Conservation (phyloP, 1,140 invertebrate genomes). For the Bombus breviceps region DNA sequence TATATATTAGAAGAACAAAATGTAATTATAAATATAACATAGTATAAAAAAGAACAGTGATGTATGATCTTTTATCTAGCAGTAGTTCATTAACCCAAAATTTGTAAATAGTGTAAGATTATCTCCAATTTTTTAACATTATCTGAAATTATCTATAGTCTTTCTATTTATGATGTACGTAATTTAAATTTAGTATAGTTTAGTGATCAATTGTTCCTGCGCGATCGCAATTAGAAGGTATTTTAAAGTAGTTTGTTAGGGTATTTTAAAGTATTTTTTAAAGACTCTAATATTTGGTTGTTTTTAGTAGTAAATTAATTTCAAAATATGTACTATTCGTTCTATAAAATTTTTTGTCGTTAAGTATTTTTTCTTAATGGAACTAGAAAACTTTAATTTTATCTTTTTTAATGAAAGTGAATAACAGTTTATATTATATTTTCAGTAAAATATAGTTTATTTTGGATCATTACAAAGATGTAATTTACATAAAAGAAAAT, state of each 20-base stretch:
- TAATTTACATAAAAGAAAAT: background rate
- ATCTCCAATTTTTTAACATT: background rate
- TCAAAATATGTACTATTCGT: background rate
- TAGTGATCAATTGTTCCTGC: no score
- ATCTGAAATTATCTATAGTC: background rate
- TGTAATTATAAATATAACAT: constrained; percentile 17
- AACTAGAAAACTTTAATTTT: no score
- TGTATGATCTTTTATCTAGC: background rate
- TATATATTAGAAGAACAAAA: background rate
- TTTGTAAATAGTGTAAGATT: background rate
- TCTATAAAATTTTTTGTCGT: background rate
- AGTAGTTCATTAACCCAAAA: background rate
- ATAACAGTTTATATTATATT: background rate
- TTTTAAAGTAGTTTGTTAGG: no score
- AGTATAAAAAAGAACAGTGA: background rate
- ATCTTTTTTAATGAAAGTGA: no score
- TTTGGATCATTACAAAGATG: background rate
- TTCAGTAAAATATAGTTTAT: background rate
- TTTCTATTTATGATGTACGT: background rate
- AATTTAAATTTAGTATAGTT: no score
- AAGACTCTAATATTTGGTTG: no score
- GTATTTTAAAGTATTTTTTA: no score
- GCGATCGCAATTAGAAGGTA: no score
- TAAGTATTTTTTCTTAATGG: no score
- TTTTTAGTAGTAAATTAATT: background rate